Evolutionary conservation across 2,113 vertebrate species (phyloP).

Genomic region (Isurus oxyrinchus): DNA sequence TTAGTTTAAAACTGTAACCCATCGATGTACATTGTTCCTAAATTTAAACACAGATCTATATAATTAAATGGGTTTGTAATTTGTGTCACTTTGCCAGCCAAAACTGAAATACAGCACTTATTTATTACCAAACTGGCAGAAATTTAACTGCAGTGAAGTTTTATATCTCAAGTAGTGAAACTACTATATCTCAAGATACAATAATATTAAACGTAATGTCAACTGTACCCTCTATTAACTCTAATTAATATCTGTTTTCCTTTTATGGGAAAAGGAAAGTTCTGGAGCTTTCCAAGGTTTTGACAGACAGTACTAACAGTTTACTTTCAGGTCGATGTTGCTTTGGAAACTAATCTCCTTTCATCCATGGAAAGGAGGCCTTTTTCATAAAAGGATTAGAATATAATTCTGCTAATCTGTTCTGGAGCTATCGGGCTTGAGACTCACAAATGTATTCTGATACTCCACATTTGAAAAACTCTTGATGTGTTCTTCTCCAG

Average conservation of each 20-base stretch:
- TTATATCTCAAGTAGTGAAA: no score
- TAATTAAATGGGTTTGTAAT: not conserved
- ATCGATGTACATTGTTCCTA: not conserved
- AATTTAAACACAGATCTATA: not conserved
- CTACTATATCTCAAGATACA: not conserved
- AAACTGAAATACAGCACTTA: not conserved
- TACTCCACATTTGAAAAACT: not conserved
- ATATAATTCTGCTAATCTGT: constrained; percentile 24
- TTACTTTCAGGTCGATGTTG: constrained; percentile 4
- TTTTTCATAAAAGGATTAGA: constrained; percentile 25
- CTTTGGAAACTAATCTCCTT: constrained; percentile 22
- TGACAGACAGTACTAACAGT: not conserved
- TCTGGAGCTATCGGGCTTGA: not conserved
- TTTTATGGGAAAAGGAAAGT: constrained; percentile 3
- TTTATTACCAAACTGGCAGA: not conserved
- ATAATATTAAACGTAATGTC: not conserved
- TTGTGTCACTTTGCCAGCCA: not conserved
- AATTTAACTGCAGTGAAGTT: not conserved
- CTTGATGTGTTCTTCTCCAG: not conserved
- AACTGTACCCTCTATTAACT: not conserved
- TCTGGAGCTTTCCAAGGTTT: not conserved
- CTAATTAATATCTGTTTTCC: not conserved
- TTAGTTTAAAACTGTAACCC: not conserved
- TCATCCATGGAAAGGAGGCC: not conserved
- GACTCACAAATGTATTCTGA: not conserved